phyloP scores from a whole-genome alignment of 2,888 invertebrate species.

The Synergus umbraculus region DNA sequence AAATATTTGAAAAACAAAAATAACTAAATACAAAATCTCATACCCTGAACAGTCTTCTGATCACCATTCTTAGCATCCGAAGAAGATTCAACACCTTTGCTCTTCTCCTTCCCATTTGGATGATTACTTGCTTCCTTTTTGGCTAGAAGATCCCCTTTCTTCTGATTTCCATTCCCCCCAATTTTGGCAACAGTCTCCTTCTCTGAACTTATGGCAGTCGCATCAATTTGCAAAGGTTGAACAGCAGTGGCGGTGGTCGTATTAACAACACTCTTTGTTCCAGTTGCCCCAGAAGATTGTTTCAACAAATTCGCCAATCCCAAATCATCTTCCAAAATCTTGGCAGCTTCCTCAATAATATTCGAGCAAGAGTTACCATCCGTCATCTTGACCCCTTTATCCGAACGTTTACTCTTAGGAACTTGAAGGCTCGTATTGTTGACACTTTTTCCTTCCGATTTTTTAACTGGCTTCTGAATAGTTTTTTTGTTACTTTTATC shows the following conservation, averaged over 20 bases:
- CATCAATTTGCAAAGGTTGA: conserved; percentile 72
- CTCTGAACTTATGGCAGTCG: conserved; percentile 61
- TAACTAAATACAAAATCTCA: background rate
- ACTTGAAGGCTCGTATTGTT: conserved; percentile 15
- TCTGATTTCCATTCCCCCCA: conserved; percentile 43
- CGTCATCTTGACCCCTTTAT: conserved; percentile 31
- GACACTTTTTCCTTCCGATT: background rate
- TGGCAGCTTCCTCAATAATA: conserved; percentile 40
- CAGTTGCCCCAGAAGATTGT: conserved; percentile 66
- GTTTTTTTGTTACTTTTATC: conserved; percentile 46
- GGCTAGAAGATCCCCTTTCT: conserved; percentile 19
- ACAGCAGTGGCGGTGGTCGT: conserved; percentile 74
- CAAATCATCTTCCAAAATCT: conserved; percentile 53
- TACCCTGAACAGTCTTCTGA: conserved; percentile 17
- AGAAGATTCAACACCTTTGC: conserved; percentile 12
- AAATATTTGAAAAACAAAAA: background rate
- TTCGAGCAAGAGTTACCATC: conserved; percentile 19
- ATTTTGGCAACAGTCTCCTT: conserved; percentile 54
- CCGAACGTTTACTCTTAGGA: conserved; percentile 19
- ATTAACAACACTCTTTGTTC: conserved; percentile 71
- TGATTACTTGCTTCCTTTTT: conserved; percentile 32
- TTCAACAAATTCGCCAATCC: conserved; percentile 68
- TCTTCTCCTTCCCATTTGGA: conserved; percentile 32
- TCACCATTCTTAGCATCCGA: conserved; percentile 6
- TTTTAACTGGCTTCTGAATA: conserved; percentile 3